Evolutionary conservation across 2,888 invertebrate species (phyloP), one percentile per base, ranked within the genome.

Genomic region (Drosophila hamatofila): DNA sequence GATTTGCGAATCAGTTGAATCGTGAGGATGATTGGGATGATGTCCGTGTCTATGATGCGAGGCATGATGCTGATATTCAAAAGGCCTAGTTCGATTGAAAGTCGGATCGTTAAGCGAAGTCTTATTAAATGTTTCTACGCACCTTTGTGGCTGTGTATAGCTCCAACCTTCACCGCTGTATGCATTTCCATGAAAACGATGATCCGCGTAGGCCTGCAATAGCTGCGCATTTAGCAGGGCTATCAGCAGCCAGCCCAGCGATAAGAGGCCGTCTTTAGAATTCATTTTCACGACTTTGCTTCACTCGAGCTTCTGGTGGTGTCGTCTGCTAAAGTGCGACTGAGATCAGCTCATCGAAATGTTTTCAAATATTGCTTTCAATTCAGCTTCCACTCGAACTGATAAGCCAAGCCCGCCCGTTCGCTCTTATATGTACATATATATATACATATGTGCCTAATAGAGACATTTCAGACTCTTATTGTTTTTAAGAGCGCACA

Each of bases 161-260:
- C 21, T 21, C 44, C 63, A 56, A 9, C 48, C 57, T 8, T 60
- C 57, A 16, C 58, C 67, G 8, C 21, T 7, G 2, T 42, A 12
- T 58, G 11, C 27, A 27, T 48, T n/a, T 12, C 27, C 48, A 9
- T 18, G 48, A n/a, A 48, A n/a, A 2, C 27, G 41, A 21, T 23
- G 49, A 25, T 67, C 61, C 21, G 42, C 68, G 37, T 83, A 55
- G 8, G 88, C 74, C 2, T 51, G 41, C 21, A 59, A 52, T 39
- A 65, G 64, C 7, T 84, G 90, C 64, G 72, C 71, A 71, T 57
- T 61, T 55, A 86, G 55, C 12, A 77, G 37, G 25, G 69, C 52
- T 80, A 89, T 83, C 83, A 75, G 58, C 55, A 88, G 21, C 37
- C 58, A 33, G 9, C 66, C 57, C 44, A 69, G 44, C 39, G 89